Evolutionary conservation across 2,888 invertebrate species (phyloP).

Genomic region (Scotopteryx bipunctaria): DNA sequence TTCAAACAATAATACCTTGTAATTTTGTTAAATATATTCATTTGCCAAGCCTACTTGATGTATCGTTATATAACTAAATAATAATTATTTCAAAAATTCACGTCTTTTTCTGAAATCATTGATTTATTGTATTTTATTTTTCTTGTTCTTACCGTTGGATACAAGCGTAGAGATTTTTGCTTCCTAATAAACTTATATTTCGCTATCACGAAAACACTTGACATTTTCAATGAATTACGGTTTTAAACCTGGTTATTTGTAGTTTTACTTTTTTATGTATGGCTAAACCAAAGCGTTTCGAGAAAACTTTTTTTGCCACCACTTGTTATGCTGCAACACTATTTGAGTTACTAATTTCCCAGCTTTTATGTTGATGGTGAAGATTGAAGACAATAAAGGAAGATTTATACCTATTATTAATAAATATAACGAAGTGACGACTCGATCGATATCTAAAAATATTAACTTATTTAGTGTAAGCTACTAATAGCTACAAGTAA

Average conservation of each 20-base stretch:
- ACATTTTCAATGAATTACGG: constrained; percentile 60
- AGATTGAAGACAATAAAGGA: constrained; percentile 82
- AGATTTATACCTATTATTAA: constrained; percentile 79
- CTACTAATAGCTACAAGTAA: constrained; percentile 55
- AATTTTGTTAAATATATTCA: too few relatives aligned
- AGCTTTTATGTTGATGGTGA: constrained; percentile 71
- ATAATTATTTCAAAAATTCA: too few relatives aligned
- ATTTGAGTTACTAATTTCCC: constrained; percentile 45
- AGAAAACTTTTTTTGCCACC: constrained; percentile 65
- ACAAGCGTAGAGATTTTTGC: constrained; percentile 35
- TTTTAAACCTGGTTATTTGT: constrained; percentile 66
- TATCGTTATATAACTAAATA: too few relatives aligned
- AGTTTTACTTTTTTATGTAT: constrained; percentile 56
- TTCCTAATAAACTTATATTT: constrained; percentile 43
- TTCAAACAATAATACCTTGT: too few relatives aligned
- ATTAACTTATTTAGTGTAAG: constrained; percentile 72
- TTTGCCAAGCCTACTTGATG: too few relatives aligned
- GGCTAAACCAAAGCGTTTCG: constrained; percentile 74
- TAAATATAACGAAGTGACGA: constrained; percentile 72
- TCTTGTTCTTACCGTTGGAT: constrained; percentile 23
- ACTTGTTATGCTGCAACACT: constrained; percentile 54
- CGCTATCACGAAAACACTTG: constrained; percentile 42
- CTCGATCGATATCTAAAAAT: constrained; percentile 75
- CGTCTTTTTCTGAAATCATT: too few relatives aligned
- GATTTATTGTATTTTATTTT: too few relatives aligned